These are phyloP conservation scores for Copidosoma aretas DNA, from an alignment of 2,888 invertebrate genomes.

Conservation along the genomic window DNA sequence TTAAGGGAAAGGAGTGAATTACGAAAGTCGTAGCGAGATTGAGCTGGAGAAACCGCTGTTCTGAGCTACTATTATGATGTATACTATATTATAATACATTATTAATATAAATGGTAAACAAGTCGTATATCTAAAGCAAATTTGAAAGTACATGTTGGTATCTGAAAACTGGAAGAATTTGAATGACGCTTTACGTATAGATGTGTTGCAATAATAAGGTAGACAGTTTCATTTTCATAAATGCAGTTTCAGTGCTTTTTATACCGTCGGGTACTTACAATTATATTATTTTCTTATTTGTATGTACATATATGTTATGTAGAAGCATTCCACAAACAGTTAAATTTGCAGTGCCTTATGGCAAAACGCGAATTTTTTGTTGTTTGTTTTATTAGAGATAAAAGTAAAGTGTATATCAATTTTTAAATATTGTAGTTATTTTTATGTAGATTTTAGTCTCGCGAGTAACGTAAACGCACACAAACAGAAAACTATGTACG, in stretches of 20 bases:
- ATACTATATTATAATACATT: neutral
- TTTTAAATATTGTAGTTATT: neutral
- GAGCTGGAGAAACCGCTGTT: conserved; percentile 7
- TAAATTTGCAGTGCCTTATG: conserved; percentile 2
- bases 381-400: neutral
- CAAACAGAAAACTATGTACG: neutral
- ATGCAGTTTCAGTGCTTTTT: conserved; percentile 32
- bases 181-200: conserved; percentile 15
- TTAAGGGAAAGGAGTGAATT: neutral
- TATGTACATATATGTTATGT: neutral
- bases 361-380: neutral
- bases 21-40: conserved; percentile 4
- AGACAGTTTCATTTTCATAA: conserved; percentile 29
- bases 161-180: conserved; percentile 1
- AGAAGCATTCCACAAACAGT: neutral
- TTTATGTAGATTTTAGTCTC: neutral
- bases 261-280: conserved; percentile 2
- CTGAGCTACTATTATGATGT: conserved; percentile 3
- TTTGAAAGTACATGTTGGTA: conserved; percentile 23
- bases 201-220: conserved; percentile 22
- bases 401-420: too few relatives aligned
- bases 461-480: neutral
- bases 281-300: neutral
- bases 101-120: conserved; percentile 3
- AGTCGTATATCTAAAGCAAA: conserved; percentile 15